phyloP scores from a whole-genome alignment of 2,888 invertebrate genomes.

The Vanessa cardui region DNA sequence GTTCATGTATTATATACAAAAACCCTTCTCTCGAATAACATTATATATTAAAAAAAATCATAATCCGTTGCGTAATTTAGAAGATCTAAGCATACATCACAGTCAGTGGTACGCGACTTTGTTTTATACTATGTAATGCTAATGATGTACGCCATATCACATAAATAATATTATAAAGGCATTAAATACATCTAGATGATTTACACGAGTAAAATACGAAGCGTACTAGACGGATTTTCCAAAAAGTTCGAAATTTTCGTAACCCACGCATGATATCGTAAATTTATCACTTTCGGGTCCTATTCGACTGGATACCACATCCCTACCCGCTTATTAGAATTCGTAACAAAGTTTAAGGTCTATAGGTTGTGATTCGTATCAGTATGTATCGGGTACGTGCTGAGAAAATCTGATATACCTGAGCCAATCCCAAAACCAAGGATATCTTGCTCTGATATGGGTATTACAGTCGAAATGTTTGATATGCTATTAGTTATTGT shows the following conservation, averaged over 20 bases:
- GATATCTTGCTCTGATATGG: conserved; percentile 27
- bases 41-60: too few species aligned
- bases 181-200: too few species aligned
- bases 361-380: conserved; percentile 66
- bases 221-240: conserved; percentile 5
- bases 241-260: neutral
- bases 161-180: too few species aligned
- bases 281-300: conserved; percentile 39
- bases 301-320: conserved; percentile 49
- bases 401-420: conserved; percentile 41
- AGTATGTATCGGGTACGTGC: conserved; percentile 54
- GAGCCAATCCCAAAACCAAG: too few species aligned
- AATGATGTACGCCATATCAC: too few species aligned
- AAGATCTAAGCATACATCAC: too few species aligned
- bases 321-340: conserved; percentile 69
- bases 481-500: neutral
- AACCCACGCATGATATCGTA: conserved; percentile 12
- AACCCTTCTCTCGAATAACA: too few species aligned
- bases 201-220: too few species aligned
- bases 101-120: too few species aligned
- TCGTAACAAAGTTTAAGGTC: conserved; percentile 68
- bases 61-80: too few species aligned
- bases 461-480: conserved; percentile 18
- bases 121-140: too few species aligned
- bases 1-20: too few species aligned